Base-by-base conservation (phyloP, 2,888 invertebrate genomes). In the Acronicta psi region DNA sequence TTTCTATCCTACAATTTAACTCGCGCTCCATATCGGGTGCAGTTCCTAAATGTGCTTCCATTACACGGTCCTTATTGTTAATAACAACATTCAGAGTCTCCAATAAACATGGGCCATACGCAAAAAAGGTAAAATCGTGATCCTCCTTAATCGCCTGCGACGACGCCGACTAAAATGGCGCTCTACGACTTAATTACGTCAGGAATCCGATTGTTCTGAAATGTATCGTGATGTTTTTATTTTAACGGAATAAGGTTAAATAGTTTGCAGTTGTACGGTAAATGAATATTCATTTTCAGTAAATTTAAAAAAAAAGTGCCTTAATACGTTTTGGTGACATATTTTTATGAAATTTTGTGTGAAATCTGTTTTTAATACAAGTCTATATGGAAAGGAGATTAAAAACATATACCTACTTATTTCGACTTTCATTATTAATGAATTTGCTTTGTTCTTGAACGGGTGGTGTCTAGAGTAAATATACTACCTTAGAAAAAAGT, bases 41-140 rank as follows among this genome's bases (percentile, higher is more conserved):
- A 42, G 59, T 11, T 51, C 36, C 53, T 65, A 46, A 72, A 67
- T 57, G 34, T 46, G 13, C 43, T 20, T 50, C 59, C 53, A 68
- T 73, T 75, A 63, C 51, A 69, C 38, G 58, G 31, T 51, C 51
- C 54, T 53, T 68, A 59, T 60, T 59, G 49, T 65, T 73, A 78
- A 77, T 79, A 81, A 78, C 67, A 75, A 80, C 74, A 77, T 78
- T 77, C 73, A 69, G 46, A 61, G 57, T 47, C 57, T 55, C 72
- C 67, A 65, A 70, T 66, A 71, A 72, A 75, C 56, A 58, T 38
- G 49, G 66, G 20, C 43, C 46, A 49, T 61, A 66, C 62, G 75
- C 80, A 82, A 85, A 85, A 83, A 79, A 85, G 82, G 77, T 61
- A 57, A 79, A 79, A 79, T 85, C 84, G 81, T 86, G 85, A 82